Base-by-base conservation (phyloP, 2,888 invertebrate species). In the Coenonympha arcania region DNA sequence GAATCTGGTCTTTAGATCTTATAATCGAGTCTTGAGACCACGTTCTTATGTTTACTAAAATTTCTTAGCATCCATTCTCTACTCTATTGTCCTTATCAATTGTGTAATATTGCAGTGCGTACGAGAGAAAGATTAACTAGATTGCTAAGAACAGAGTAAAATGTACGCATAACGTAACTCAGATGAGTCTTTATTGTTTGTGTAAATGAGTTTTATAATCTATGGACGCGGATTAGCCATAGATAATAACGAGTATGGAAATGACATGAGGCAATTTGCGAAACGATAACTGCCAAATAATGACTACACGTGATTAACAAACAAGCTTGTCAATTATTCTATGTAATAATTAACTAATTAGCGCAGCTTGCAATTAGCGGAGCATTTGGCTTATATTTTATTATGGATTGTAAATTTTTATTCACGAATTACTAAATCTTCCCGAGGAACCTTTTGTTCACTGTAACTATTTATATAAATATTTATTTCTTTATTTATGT, bases 221-320 rank as follows among this genome's bases (percentile, higher is more conserved):
- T 34, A 11, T 13, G n/a, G n/a, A n/a, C n/a, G 6, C 24, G 34
- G 44, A 22, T 44, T 44, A 33, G 34, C 24, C 34, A 34, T 34
- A 44, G 33, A 24, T 34, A 34, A 34, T 34, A 39, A 44, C 33
- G 20, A 19, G 44, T 24, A 44, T 34, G 44, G 44, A 44, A 34
- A 34, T 34, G 22, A 24, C 44, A 41, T 28, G 9, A 31, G 15
- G 22, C 34, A 33, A 30, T 44, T 44, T 34, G 34, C n/a, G 11
- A 11, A 24, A 24, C 33, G 33, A 20, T 31, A 34, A 24, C n/a
- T 34, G 34, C n/a, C 8, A 11, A 24, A 24, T 24, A 24, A 20
- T 31, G 26, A 24, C 22, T 15, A 30, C 31, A 31, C 28, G 8
- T 22, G 34, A 44, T 30, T 43, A 33, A 33, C 33, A 33, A 20